A percentile compares a stretch with the other conserved stretches of the same genome.
Conservation (phyloP, 2,113 vertebrate species). For the Zosterops lateralis region DNA sequence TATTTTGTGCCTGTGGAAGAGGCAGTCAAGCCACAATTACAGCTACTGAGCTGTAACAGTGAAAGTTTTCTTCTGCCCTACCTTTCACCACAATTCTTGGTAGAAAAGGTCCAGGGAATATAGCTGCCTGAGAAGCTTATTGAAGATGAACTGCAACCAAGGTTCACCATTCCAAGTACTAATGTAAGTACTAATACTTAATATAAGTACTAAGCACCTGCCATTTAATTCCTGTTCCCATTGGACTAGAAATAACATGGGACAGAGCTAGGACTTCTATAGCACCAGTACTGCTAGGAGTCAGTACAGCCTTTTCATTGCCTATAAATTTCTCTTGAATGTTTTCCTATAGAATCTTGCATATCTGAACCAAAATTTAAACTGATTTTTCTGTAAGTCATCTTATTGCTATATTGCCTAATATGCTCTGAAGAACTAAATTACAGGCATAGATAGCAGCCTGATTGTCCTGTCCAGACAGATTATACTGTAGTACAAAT, state of each 20-base stretch:
- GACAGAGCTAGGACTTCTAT: not conserved
- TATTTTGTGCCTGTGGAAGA: not conserved
- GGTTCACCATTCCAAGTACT: not conserved
- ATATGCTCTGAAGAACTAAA: not conserved
- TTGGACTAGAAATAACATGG: not conserved
- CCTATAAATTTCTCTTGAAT: not conserved
- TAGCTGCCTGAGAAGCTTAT: not conserved
- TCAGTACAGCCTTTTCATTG: not conserved
- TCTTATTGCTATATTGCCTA: not conserved
- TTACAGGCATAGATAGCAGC: not conserved
- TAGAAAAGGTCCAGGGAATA: not conserved
- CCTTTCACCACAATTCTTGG: not conserved
- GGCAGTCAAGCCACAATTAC: not conserved
- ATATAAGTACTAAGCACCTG: not conserved
- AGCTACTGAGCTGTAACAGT: not conserved
- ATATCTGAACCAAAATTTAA: not conserved
- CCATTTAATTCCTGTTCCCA: not conserved
- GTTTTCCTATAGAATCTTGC: not conserved
- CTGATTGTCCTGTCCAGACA: not conserved
- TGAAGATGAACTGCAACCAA: not conserved
- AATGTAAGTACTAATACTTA: not conserved
- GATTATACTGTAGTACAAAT: not conserved
- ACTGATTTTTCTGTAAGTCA: not conserved
- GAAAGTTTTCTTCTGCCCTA: not conserved
- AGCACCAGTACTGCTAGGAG: not conserved